Conservation (phyloP, 1,140 invertebrate genomes). For the Cyrtorhinus lividipennis region DNA sequence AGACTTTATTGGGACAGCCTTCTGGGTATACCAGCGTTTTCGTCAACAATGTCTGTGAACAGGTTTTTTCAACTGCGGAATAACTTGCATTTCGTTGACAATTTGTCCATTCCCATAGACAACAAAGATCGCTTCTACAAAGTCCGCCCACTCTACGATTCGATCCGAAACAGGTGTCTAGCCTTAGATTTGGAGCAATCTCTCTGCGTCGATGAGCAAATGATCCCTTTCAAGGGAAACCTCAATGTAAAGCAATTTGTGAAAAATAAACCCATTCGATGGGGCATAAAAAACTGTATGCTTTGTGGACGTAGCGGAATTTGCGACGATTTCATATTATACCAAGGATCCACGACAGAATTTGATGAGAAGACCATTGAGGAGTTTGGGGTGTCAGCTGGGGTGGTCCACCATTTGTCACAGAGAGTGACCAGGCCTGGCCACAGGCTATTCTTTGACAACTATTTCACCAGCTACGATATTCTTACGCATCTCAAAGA, state of each 20-base stretch:
- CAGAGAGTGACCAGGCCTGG: not conserved
- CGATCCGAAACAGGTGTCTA: not conserved
- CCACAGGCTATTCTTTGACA: slow-evolving; percentile 23
- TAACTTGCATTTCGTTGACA: not conserved
- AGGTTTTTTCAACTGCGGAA: not conserved
- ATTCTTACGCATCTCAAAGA: slow-evolving; percentile 29
- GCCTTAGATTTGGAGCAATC: slow-evolving; percentile 17
- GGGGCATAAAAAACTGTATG: slow-evolving; percentile 25
- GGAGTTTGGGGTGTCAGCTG: slow-evolving; percentile 14
- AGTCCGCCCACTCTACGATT: not conserved
- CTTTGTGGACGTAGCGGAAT: slow-evolving; percentile 25
- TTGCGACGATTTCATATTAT: slow-evolving; percentile 25
- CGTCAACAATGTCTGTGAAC: not conserved
- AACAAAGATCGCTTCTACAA: not conserved
- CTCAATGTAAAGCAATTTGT: slow-evolving; percentile 24
- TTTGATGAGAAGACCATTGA: slow-evolving; percentile 13
- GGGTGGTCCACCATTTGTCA: slow-evolving; percentile 1
- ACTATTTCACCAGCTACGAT: slow-evolving; percentile 29
- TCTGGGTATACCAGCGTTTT: not conserved
- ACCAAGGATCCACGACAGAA: slow-evolving; percentile 25
- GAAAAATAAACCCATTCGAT: slow-evolving; percentile 18
- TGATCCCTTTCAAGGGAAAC: slow-evolving; percentile 27
- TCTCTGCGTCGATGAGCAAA: slow-evolving; percentile 26
- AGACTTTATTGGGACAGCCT: slow-evolving; percentile 1
- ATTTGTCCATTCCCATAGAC: not conserved